Conservation (phyloP, 30 jellyfish, hydroid and myxozoan species). For the Aurelia aurita complex sp. Pacific region DNA sequence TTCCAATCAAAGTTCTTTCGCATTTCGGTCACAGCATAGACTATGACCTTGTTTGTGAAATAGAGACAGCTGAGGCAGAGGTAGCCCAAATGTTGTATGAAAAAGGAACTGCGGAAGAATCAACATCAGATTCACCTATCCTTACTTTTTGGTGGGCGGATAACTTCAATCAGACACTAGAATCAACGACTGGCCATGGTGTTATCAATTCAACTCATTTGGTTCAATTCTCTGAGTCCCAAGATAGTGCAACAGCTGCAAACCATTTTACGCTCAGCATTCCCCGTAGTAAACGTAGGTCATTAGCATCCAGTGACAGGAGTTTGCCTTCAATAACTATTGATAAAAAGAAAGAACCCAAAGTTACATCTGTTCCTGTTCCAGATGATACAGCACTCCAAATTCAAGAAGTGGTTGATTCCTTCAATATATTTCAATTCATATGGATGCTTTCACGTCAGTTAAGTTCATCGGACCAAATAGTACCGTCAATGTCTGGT, state of each 20-base stretch:
- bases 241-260: background rate
- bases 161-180: conserved; percentile 29
- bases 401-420: conserved; percentile 4
- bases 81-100: conserved; percentile 3
- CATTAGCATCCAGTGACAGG: background rate
- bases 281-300: conserved; percentile 22
- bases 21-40: conserved; percentile 54
- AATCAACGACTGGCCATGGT: background rate
- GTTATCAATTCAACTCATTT: conserved; percentile 15
- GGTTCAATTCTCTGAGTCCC: conserved; percentile 18
- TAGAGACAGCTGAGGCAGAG: conserved; percentile 46
- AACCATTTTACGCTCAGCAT: conserved; percentile 2
- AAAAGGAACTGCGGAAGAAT: background rate
- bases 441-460: conserved; percentile 13
- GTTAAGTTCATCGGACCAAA: background rate
- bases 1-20: conserved; percentile 3
- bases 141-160: conserved; percentile 54
- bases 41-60: conserved; percentile 46
- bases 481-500: conserved; percentile 12
- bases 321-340: background rate
- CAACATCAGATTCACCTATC: background rate
- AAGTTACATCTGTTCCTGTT: conserved; percentile 5
- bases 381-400: conserved; percentile 7
- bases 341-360: conserved; percentile 18
- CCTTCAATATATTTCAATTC: background rate